phyloP scores from a whole-genome alignment of 1,140 invertebrate species.

The Cecropterus lyciades region DNA sequence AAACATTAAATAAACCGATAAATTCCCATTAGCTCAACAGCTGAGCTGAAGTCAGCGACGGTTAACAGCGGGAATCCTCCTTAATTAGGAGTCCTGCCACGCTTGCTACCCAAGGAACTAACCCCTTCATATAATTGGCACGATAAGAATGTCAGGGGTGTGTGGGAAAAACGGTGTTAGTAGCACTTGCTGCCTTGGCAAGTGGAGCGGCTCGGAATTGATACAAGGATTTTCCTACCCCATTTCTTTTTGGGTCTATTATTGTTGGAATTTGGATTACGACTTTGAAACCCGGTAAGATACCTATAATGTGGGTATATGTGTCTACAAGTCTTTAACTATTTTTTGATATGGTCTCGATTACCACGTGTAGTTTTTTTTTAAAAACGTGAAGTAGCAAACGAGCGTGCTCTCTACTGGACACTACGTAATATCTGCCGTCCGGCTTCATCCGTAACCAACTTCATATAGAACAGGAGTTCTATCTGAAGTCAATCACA shows the following conservation, averaged over 20 bases:
- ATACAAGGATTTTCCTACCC: conserved; percentile 17
- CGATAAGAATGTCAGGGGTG: conserved; percentile 77
- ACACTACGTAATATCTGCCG: no score
- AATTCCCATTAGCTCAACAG: conserved; percentile 22
- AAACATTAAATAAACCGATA: conserved; percentile 21
- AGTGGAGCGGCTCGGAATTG: conserved; percentile 17
- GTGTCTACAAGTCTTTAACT: no score
- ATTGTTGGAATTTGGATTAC: no score
- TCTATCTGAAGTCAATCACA: no score
- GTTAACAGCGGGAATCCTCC: conserved; percentile 62
- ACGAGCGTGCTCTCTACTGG: no score
- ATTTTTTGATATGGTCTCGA: no score
- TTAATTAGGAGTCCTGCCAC: conserved; percentile 79
- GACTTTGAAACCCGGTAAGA: no score
- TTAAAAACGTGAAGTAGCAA: no score
- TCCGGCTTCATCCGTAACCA: no score
- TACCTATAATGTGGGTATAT: no score
- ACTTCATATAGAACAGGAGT: no score
- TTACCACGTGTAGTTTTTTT: no score
- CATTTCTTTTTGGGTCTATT: conserved; percentile 14
- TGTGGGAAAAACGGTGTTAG: conserved; percentile 65
- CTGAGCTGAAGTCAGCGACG: conserved; percentile 38
- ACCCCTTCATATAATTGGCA: conserved; percentile 75
- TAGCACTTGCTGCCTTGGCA: conserved; percentile 58
- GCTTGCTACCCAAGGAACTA: conserved; percentile 66